Conservation (phyloP, 2,797 vertebrate genomes). For the Hyperoplus immaculatus region DNA sequence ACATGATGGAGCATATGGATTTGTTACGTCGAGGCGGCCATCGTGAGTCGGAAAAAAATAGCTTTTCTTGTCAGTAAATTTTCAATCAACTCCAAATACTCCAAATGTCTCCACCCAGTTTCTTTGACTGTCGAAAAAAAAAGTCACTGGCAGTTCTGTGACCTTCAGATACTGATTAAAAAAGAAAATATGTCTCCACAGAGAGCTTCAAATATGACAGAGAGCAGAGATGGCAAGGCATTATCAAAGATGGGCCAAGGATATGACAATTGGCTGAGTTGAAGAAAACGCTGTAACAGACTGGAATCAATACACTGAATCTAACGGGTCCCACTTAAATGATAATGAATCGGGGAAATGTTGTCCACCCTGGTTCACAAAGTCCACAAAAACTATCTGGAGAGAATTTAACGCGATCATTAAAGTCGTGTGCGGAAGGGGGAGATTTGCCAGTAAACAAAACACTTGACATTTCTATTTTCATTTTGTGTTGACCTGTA, state of each 20-base stretch:
- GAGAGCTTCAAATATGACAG: background rate
- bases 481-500: constrained; percentile 42
- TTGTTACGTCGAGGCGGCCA: background rate
- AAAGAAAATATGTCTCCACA: constrained; percentile 25
- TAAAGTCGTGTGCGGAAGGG: constrained; percentile 11
- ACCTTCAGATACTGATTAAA: constrained; percentile 45
- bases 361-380: background rate
- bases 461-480: constrained; percentile 46
- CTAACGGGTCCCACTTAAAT: constrained; percentile 60
- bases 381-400: constrained; percentile 12
- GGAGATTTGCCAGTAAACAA: constrained; percentile 37
- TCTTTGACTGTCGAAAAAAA: constrained; percentile 30
- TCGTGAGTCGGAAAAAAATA: background rate
- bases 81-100: background rate
- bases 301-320: constrained; percentile 3
- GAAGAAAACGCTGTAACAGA: constrained; percentile 21
- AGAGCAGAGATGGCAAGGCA: constrained; percentile 9
- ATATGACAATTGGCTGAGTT: constrained; percentile 31
- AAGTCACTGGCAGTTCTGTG: constrained; percentile 13
- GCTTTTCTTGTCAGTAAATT: constrained; percentile 13
- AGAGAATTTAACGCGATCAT: constrained; percentile 34
- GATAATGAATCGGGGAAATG: constrained; percentile 47
- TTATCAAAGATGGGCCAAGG: constrained; percentile 36
- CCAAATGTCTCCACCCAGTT: constrained; percentile 3
- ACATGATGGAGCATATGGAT: constrained; percentile 13